A percentile compares a stretch with the other conserved stretches of the same genome.
Conservation (phyloP, 2,888 invertebrate genomes). For the Biston betularia region DNA sequence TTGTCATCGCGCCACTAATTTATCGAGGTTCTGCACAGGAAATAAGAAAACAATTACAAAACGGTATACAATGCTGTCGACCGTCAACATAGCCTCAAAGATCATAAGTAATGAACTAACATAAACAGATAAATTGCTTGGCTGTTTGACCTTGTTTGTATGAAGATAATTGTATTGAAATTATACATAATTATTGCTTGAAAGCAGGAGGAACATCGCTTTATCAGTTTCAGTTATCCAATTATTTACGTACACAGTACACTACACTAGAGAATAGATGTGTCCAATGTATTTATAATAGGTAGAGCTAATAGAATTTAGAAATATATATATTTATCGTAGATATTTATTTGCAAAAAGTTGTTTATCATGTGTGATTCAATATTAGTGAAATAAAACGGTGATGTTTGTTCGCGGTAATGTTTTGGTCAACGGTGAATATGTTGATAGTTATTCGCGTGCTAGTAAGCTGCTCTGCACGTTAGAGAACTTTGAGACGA, state of each 20-base stretch:
- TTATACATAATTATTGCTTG: conserved; percentile 22
- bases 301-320: too few species aligned
- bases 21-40: conserved; percentile 15
- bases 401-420: too few species aligned
- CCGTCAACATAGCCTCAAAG: conserved; percentile 1
- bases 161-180: conserved; percentile 17
- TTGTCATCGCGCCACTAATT: conserved; percentile 57
- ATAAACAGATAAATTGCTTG: conserved; percentile 15
- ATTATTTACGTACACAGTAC: background rate
- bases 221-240: background rate
- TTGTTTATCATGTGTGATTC: too few species aligned
- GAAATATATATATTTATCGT: too few species aligned
- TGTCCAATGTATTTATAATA: too few species aligned
- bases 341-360: too few species aligned
- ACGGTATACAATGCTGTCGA: background rate
- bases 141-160: conserved; percentile 25
- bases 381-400: too few species aligned
- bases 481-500: too few species aligned
- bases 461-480: too few species aligned
- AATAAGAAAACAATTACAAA: background rate
- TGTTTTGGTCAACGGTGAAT: too few species aligned
- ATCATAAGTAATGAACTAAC: conserved; percentile 6
- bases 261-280: too few species aligned
- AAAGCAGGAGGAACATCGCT: conserved; percentile 23
- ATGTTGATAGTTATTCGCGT: too few species aligned